Conservation (phyloP, 2,113 vertebrate species). For the Copsychus sechellarum region DNA sequence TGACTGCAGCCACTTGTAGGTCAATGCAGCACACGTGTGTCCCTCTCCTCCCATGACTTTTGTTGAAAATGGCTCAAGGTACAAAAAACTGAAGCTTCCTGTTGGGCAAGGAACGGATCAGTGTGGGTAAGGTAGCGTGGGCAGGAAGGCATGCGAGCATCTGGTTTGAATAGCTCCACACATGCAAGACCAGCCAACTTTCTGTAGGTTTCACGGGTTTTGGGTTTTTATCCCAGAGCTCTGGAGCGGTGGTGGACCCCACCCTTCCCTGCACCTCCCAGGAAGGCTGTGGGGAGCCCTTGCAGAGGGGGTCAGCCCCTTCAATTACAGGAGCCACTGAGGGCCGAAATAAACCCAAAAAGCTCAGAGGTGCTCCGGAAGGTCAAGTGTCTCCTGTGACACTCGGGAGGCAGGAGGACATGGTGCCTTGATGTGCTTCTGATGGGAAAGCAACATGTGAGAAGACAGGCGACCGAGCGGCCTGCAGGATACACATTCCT, state of each 20-base stretch:
- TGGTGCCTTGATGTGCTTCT: neutral
- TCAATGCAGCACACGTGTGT: neutral
- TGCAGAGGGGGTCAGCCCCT: neutral
- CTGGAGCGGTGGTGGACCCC: slow-evolving; percentile 33
- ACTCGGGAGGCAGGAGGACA: neutral
- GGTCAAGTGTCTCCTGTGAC: slow-evolving; percentile 58
- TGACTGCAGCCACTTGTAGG: neutral
- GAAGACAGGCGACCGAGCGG: neutral
- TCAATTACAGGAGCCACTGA: neutral
- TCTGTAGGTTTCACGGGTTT: slow-evolving; percentile 26
- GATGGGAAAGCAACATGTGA: slow-evolving; percentile 52
- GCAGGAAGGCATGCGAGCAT: slow-evolving; percentile 70
- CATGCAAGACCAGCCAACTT: slow-evolving; percentile 40
- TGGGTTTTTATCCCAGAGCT: slow-evolving; percentile 4
- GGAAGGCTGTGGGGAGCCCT: neutral
- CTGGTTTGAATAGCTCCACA: slow-evolving; percentile 66
- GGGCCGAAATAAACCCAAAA: neutral
- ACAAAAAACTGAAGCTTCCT: slow-evolving; percentile 58
- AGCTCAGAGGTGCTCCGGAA: neutral
- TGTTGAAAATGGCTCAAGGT: slow-evolving; percentile 68
- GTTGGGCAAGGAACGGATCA: slow-evolving; percentile 34
- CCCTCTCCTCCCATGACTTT: slow-evolving; percentile 4
- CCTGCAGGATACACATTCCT: slow-evolving; percentile 68
- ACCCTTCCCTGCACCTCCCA: slow-evolving; percentile 32
- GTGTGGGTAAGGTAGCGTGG: slow-evolving; percentile 69